Evolutionary conservation across 2,113 vertebrate genomes (phyloP), one percentile per base, ranked within the genome.

Genomic region (Crypturellus undulatus): DNA sequence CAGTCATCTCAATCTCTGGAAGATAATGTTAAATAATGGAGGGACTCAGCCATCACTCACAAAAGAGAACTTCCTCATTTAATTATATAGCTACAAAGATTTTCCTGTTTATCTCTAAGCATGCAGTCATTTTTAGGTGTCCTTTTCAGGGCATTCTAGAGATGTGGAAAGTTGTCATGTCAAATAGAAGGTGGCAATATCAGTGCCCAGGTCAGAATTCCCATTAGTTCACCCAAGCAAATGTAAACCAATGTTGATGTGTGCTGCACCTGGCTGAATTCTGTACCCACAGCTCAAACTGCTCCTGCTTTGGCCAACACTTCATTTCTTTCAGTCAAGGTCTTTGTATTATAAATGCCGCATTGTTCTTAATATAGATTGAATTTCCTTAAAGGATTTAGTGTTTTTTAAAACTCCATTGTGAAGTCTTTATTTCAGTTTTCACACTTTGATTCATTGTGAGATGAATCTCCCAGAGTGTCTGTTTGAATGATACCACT

Each of bases 211-310:
- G 49, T 93, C 11, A 15, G 52, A 95, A 72, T 95, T 94, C 94
- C 28, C 59, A 85, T 83, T 96, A 95, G 54, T 73, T 93, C 63
- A 90, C 69, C 56, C 64, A 92, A 97, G 79, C 43, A 96, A 94
- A 89, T 76, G 9, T 52, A 97, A 97, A 97, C 96, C 36, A 40
- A 69, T 95, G 78, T 60, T 95, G 82, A 95, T 87, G 77, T 69
- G 95, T 91, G 82, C 45, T 95, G 70, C 79, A 90, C 10, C 52
- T 71, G 54, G 40, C 25, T 90, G 54, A 80, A 54, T 92, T 93
- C 87, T 42, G 83, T 76, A 79, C 34, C 52, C 73, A 51, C 59
- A 75, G 8, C 21, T 96, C 68, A 47, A 87, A 62, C 52, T 95
- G 47, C 93, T 93, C 43, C 45, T 95, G 12, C 68, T 92, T 8